Evolutionary conservation across 2,888 invertebrate species (phyloP).

Genomic region (Hyposoter didymator): DNA sequence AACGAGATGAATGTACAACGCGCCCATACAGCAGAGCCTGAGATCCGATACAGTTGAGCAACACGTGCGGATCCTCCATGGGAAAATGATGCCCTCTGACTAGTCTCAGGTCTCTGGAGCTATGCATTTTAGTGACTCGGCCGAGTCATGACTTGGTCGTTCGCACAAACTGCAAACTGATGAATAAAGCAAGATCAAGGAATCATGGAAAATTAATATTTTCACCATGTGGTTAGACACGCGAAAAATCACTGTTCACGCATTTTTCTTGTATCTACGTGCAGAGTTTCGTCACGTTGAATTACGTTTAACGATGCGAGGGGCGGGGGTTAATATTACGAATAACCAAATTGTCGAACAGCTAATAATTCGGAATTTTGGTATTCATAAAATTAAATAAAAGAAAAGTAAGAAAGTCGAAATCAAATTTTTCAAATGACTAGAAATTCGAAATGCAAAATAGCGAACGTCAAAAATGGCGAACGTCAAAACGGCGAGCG

Average conservation of each 20-base stretch:
- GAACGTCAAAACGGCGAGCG: too few species aligned
- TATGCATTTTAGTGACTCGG: constrained; percentile 64
- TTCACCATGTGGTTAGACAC: background rate
- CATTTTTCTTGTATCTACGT: constrained; percentile 33
- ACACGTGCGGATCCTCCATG: constrained; percentile 66
- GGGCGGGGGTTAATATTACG: too few species aligned
- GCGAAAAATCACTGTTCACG: constrained; percentile 64
- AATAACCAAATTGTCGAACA: too few species aligned
- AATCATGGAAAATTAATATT: background rate
- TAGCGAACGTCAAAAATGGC: too few species aligned
- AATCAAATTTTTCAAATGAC: too few species aligned
- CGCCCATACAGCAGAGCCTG: constrained; percentile 16
- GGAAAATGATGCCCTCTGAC: constrained; percentile 74
- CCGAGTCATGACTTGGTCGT: constrained; percentile 69
- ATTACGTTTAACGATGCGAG: constrained; percentile 33
- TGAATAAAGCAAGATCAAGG: background rate
- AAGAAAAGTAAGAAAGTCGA: too few species aligned
- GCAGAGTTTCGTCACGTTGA: constrained; percentile 45
- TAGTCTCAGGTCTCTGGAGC: constrained; percentile 53
- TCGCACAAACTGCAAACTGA: constrained; percentile 53
- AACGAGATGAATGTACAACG: constrained; percentile 28
- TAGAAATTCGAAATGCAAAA: too few species aligned
- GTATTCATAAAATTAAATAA: too few species aligned
- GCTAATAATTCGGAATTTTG: too few species aligned
- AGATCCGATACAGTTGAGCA: constrained; percentile 9